Evolutionary conservation across 2,888 invertebrate species (phyloP), one percentile per base, ranked within the genome.

Genomic region (Capitulum mitella): DNA sequence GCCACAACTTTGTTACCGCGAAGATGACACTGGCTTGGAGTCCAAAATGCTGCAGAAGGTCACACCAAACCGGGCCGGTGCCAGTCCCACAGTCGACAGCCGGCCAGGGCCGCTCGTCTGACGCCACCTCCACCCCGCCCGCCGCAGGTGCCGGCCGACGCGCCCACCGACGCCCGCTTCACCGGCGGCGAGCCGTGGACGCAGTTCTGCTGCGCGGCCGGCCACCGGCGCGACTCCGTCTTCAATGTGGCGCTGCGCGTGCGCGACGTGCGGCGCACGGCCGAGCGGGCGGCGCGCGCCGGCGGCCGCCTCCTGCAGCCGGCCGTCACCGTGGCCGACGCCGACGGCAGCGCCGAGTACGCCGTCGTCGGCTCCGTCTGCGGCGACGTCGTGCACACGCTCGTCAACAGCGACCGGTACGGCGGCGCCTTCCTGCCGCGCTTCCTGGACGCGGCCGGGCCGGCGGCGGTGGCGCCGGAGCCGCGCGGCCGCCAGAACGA

Each of bases 361-460:
- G 85, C 87, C 6, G 83, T 85, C 3, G 83, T 87, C 10, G 84
- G 84, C 78, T 86, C 87, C 16, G 84, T 85, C 81, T 84, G 86
- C 77, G 87, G 86, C 0, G 87, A 87, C 82, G 85, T 87, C 12
- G 83, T 86, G 29, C 87, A 87, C 80, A 87, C 87, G 0, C 81
- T 87, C 3, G 82, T 87, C n/a, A 83, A 87, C 80, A 84, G 84
- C 77, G 80, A 80, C n/a, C 79, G 83, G n/a, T 87, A 86, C 80
- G 80, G 78, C 0, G 86, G 86, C 0, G 78, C 81, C 51, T 87
- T 87, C 82, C 83, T 87, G 34, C 86, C 87, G 5, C 85, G 85
- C 19, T 87, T 86, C 82, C 37, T 78, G 34, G 37, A 29, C 78
- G 37, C 26, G 51, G 22, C 22, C 8, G 14, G n/a, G 54, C 32